Evolutionary conservation across 2,113 vertebrate species (phyloP).

Genomic region (Cryptomyrus ogoouensis): DNA sequence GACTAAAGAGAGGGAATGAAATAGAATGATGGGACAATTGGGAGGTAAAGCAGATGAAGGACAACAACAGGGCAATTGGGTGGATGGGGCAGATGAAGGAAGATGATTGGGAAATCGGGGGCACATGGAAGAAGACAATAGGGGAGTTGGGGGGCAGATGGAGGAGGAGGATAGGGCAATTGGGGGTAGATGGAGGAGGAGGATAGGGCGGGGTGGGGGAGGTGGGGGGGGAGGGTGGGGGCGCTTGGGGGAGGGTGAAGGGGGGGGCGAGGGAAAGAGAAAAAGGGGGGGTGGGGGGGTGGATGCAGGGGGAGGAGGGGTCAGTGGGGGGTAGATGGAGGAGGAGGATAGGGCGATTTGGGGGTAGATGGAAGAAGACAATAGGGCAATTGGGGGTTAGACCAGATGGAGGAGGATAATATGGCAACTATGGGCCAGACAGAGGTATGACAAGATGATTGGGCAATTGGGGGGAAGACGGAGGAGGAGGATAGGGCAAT

Average conservation of each 20-base stretch:
- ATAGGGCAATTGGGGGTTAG: not conserved
- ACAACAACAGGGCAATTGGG: not conserved
- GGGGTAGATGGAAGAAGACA: not conserved
- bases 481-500: not conserved
- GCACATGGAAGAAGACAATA: not conserved
- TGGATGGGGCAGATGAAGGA: not conserved
- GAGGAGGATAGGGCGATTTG: not conserved
- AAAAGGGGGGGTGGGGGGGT: not conserved
- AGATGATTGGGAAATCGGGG: not conserved
- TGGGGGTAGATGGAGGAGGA: not conserved
- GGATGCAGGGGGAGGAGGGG: not conserved
- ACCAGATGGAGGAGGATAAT: not conserved
- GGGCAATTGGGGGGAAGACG: too few species aligned
- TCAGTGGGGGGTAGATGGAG: not conserved
- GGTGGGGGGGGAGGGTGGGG: too few species aligned
- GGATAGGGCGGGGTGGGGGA: too few species aligned
- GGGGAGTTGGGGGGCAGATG: not conserved
- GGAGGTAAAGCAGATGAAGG: not conserved
- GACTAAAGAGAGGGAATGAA: not conserved
- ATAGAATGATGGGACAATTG: not conserved
- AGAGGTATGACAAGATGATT: not conserved
- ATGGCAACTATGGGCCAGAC: not conserved
- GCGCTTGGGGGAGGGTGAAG: too few species aligned
- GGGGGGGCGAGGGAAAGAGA: too few species aligned
- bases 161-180: not conserved